Evolutionary conservation across 2,888 invertebrate species (phyloP).

Genomic region (Platycheirus rosarum): DNA sequence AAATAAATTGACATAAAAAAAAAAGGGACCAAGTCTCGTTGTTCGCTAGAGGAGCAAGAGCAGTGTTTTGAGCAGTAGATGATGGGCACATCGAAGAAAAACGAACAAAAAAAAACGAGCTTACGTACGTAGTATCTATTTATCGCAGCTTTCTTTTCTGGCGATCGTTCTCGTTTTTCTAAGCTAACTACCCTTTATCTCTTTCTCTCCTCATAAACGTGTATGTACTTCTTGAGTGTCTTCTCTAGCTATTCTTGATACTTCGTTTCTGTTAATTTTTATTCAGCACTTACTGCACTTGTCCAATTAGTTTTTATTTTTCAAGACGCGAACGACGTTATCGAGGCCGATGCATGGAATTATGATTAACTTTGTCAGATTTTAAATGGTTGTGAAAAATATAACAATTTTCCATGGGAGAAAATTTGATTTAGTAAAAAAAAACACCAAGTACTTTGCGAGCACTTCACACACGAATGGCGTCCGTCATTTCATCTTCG

Average conservation of each 20-base stretch:
- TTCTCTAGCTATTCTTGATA: slow-evolving; percentile 39
- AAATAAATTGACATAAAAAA: neutral
- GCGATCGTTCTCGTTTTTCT: slow-evolving; percentile 45
- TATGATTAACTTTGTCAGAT: slow-evolving; percentile 41
- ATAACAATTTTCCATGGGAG: slow-evolving; percentile 48
- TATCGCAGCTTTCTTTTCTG: slow-evolving; percentile 50
- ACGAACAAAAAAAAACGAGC: slow-evolving; percentile 40
- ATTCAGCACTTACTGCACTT: slow-evolving; percentile 51
- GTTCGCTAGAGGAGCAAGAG: slow-evolving; percentile 22
- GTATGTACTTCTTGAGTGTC: slow-evolving; percentile 23
- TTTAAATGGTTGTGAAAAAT: slow-evolving; percentile 36
- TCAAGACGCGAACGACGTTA: slow-evolving; percentile 56
- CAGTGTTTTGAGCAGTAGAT: slow-evolving; percentile 15
- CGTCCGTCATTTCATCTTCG: slow-evolving; percentile 61
- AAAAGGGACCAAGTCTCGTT: too few species aligned
- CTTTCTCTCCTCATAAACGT: neutral
- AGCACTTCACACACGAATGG: slow-evolving; percentile 71
- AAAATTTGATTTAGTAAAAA: slow-evolving; percentile 38
- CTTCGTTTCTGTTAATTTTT: slow-evolving; percentile 42
- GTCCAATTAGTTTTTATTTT: slow-evolving; percentile 47
- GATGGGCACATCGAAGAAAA: slow-evolving; percentile 35
- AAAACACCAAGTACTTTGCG: slow-evolving; percentile 56
- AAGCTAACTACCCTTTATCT: slow-evolving; percentile 21
- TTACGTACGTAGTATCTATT: slow-evolving; percentile 57
- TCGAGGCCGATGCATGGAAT: slow-evolving; percentile 40